phyloP scores from a whole-genome alignment of 2,888 invertebrate species.

The Eupeodes luniger region DNA sequence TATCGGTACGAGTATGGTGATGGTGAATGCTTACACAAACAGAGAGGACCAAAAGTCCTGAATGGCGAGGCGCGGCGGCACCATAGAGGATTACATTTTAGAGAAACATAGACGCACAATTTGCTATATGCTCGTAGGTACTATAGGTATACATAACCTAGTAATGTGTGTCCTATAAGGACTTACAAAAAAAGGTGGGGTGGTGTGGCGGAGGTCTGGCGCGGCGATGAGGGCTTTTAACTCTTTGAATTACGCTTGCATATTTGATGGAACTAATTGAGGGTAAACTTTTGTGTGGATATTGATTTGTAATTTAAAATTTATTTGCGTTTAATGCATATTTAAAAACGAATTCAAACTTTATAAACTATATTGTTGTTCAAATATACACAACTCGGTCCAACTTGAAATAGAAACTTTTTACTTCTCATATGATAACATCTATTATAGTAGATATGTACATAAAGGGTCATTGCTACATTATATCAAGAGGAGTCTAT shows the following conservation, averaged over 20 bases:
- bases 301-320: constrained; percentile 13
- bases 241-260: constrained; percentile 34
- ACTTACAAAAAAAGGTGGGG: background rate
- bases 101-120: constrained; percentile 21
- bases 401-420: background rate
- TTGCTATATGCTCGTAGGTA: too few species aligned
- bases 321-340: background rate
- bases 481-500: background rate
- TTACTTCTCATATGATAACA: background rate
- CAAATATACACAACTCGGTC: background rate
- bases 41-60: background rate
- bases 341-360: constrained; percentile 40
- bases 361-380: constrained; percentile 2
- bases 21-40: constrained; percentile 16
- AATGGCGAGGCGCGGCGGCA: background rate
- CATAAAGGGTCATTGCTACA: background rate
- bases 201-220: too few species aligned
- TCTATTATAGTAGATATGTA: background rate
- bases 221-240: constrained; percentile 4
- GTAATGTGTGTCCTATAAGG: background rate
- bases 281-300: constrained; percentile 13
- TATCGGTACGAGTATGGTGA: background rate
- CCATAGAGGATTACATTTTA: constrained; percentile 17
- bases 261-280: constrained; percentile 20
- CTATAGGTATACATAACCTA: too few species aligned